Conservation (phyloP, 2,888 invertebrate genomes). For the Diplolepis rosae region DNA sequence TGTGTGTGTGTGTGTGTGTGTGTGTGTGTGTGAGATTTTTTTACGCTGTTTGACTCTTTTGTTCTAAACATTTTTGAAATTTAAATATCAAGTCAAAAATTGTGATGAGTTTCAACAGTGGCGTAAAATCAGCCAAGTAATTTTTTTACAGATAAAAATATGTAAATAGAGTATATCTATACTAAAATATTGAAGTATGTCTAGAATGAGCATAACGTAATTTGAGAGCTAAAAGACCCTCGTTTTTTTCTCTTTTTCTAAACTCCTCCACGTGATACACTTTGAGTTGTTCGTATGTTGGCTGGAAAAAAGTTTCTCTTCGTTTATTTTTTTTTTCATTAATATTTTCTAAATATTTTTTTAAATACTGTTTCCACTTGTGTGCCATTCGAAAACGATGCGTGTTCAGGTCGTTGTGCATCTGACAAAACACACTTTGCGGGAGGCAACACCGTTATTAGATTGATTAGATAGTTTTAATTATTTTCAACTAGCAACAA, state of each 20-base stretch:
- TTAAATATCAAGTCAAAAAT: constrained; percentile 74
- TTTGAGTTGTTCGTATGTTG: constrained; percentile 54
- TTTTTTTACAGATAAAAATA: constrained; percentile 74
- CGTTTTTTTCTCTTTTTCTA: constrained; percentile 45
- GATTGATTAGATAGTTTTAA: constrained; percentile 32
- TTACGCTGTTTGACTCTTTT: constrained; percentile 55
- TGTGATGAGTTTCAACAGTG: constrained; percentile 75
- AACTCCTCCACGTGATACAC: constrained; percentile 53
- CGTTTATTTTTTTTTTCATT: constrained; percentile 44
- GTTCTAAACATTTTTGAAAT: constrained; percentile 70
- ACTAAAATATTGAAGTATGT: constrained; percentile 74
- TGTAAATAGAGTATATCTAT: constrained; percentile 75
- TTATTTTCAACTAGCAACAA: constrained; percentile 73
- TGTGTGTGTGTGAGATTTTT: constrained; percentile 74
- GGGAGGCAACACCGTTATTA: constrained; percentile 47
- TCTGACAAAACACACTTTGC: constrained; percentile 60
- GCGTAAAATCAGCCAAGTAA: constrained; percentile 73
- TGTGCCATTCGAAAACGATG: constrained; percentile 60
- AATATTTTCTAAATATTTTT: constrained; percentile 43
- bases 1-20: background rate
- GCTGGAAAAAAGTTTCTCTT: constrained; percentile 23
- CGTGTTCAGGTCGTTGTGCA: constrained; percentile 60
- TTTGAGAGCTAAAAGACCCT: constrained; percentile 72
- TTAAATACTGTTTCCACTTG: constrained; percentile 51
- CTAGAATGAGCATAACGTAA: constrained; percentile 71